A percentile compares a stretch with the other conserved stretches of the same genome.
phyloP scores from a whole-genome alignment of 53 echinoderm and acorn worm species.

The Apostichopus leukothele region DNA sequence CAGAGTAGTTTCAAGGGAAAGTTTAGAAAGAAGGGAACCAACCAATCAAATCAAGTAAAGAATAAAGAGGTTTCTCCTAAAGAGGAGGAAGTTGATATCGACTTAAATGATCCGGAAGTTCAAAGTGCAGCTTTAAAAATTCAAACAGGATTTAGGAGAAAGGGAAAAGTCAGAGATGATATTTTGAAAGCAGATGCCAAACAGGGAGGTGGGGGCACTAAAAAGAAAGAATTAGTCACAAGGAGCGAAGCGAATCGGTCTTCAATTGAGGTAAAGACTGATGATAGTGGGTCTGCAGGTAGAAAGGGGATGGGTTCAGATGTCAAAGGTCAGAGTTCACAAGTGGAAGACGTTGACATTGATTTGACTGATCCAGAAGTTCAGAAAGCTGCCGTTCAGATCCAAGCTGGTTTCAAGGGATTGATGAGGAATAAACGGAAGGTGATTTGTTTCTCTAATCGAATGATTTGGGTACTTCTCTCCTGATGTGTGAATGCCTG shows the following conservation, averaged over 20 bases:
- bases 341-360: constrained; percentile 60
- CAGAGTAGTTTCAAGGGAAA: constrained; percentile 55
- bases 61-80: background rate
- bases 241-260: background rate
- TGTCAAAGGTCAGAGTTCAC: constrained; percentile 28
- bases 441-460: background rate
- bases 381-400: constrained; percentile 77
- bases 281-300: background rate
- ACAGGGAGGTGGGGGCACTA: background rate
- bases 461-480: too few relatives aligned
- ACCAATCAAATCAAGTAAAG: background rate
- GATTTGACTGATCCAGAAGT: constrained; percentile 72
- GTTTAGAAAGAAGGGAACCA: background rate
- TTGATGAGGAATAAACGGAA: constrained; percentile 33
- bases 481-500: too few relatives aligned
- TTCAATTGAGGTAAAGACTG: background rate
- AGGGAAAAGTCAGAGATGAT: too few relatives aligned
- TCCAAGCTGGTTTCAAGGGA: constrained; percentile 70
- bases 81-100: constrained; percentile 78
- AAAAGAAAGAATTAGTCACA: background rate
- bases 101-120: constrained; percentile 81
- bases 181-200: background rate
- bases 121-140: constrained; percentile 78
- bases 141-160: constrained; percentile 46
- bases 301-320: background rate